phyloP scores from a whole-genome alignment of 1,140 invertebrate species.

The Magallana gigas region DNA sequence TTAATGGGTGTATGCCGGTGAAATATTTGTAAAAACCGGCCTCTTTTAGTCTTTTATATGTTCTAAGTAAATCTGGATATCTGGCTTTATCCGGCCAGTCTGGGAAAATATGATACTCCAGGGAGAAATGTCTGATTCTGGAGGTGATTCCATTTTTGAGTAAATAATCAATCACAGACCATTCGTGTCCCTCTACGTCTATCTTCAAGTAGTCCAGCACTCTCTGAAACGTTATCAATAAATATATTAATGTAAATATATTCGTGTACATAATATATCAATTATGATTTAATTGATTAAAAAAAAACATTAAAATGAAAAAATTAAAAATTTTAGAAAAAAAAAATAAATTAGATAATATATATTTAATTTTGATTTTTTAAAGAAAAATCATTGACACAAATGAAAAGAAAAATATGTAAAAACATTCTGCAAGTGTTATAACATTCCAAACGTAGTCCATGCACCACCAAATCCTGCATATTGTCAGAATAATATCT shows the following conservation, averaged over 20 bases:
- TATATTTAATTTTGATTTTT: too few relatives aligned
- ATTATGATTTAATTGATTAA: background rate
- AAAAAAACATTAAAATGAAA: too few relatives aligned
- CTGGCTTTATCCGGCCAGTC: conserved; percentile 54
- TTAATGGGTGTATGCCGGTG: conserved; percentile 49
- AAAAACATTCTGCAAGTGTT: too few relatives aligned
- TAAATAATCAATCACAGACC: conserved; percentile 66
- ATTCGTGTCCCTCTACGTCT: conserved; percentile 71
- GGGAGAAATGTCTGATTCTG: conserved; percentile 58
- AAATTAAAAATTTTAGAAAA: too few relatives aligned
- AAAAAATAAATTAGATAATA: too few relatives aligned
- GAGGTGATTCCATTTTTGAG: conserved; percentile 53
- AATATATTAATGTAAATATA: background rate
- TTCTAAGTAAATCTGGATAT: conserved; percentile 52
- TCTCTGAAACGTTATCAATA: conserved; percentile 54
- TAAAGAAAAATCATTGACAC: too few relatives aligned
- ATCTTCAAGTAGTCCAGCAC: conserved; percentile 69
- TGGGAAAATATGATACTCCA: conserved; percentile 64
- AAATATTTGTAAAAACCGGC: conserved; percentile 52
- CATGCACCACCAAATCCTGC: too few relatives aligned
- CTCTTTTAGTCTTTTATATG: conserved; percentile 47
- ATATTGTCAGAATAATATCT: too few relatives aligned
- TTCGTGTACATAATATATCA: background rate
- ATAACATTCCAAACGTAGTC: too few relatives aligned
- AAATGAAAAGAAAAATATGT: too few relatives aligned